These are phyloP conservation scores for Luidia sarsii DNA, from an alignment of 53 echinoderm and acorn worm genomes.

Conservation along the genomic window DNA sequence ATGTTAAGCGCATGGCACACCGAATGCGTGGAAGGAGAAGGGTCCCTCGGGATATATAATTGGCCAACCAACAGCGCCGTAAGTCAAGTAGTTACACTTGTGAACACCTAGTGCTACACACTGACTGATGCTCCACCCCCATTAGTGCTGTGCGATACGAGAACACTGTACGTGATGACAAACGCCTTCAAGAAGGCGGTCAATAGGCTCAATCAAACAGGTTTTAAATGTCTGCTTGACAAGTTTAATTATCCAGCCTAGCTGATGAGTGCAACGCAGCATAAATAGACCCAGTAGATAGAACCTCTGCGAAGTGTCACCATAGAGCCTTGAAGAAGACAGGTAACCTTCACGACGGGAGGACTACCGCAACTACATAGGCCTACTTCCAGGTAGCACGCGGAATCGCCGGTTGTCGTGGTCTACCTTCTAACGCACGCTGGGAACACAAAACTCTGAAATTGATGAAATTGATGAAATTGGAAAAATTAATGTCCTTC, in stretches of 20 bases:
- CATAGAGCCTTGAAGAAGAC: not conserved
- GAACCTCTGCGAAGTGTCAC: not conserved
- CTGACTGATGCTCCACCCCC: slow-evolving; percentile 8
- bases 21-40: not conserved
- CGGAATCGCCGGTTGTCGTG: not conserved
- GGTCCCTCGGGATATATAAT: slow-evolving; percentile 20
- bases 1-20: slow-evolving; percentile 17
- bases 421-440: too few species aligned
- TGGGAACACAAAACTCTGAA: too few species aligned
- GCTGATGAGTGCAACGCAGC: slow-evolving; percentile 24
- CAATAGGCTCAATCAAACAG: slow-evolving; percentile 38
- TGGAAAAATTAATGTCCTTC: too few species aligned
- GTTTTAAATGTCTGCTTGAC: slow-evolving; percentile 27
- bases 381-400: not conserved
- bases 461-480: too few species aligned
- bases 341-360: not conserved
- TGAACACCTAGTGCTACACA: not conserved
- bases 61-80: not conserved
- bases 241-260: slow-evolving; percentile 25
- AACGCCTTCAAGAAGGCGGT: slow-evolving; percentile 43
- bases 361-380: not conserved
- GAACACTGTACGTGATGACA: slow-evolving; percentile 17
- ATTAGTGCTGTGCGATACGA: slow-evolving; percentile 15
- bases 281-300: not conserved
- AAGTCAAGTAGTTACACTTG: not conserved